A percentile compares a stretch with the other conserved stretches of the same genome.
Conservation (phyloP, 2,797 vertebrate species). For the Leontocebus nigricollis region DNA sequence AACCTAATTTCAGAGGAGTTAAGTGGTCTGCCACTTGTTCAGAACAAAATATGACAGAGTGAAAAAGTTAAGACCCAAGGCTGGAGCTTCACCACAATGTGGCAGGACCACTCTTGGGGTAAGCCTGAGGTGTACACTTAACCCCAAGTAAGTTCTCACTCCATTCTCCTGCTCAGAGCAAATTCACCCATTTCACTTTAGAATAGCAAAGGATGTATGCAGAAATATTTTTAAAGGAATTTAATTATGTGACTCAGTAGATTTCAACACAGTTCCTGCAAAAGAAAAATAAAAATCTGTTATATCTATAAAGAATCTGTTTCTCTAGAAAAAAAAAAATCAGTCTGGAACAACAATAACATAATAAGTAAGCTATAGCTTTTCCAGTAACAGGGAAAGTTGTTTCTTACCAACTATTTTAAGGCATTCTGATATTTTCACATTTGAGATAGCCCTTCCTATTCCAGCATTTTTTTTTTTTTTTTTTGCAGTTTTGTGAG, state of each 20-base stretch:
- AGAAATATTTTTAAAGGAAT: not conserved
- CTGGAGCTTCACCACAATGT: accelerated
- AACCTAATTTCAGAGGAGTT: not conserved
- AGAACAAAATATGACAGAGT: accelerated
- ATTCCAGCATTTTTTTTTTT: too few species aligned
- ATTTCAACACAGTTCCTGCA: not conserved
- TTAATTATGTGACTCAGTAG: not conserved
- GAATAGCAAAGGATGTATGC: not conserved
- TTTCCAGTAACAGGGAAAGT: not conserved
- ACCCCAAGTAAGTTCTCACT: accelerated
- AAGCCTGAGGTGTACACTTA: accelerated
- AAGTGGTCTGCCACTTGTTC: not conserved
- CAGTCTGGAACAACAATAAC: not conserved
- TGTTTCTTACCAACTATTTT: not conserved
- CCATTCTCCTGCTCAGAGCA: not conserved
- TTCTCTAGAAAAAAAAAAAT: not conserved
- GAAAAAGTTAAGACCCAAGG: accelerated
- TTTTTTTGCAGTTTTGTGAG: not conserved
- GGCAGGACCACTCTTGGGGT: accelerated
- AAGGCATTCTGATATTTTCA: accelerated
- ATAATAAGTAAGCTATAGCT: not conserved
- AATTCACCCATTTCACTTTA: not conserved
- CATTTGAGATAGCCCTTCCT: not conserved
- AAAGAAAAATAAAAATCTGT: not conserved
- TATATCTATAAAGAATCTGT: not conserved